These are phyloP conservation scores for Catocala fraxini DNA, from an alignment of 2,888 invertebrate species.

Conservation along the genomic window DNA sequence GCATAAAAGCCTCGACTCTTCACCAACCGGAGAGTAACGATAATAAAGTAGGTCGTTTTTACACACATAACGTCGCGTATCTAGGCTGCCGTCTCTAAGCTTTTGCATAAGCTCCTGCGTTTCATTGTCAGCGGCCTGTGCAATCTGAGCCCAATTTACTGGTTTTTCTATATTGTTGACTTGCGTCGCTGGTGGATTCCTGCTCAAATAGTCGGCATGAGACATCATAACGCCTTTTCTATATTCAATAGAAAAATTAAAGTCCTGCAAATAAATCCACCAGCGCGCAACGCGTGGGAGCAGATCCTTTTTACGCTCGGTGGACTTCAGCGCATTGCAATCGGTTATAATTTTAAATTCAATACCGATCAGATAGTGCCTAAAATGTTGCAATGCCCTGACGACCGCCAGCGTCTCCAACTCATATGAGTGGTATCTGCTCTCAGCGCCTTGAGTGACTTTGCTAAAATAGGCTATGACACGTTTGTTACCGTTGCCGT, in stretches of 20 bases:
- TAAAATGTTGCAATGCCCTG: constrained; percentile 42
- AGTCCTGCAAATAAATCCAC: constrained; percentile 26
- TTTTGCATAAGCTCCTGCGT: constrained; percentile 1
- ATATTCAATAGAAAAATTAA: constrained; percentile 40
- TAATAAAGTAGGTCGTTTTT: constrained; percentile 24
- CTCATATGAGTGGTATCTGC: too few relatives aligned
- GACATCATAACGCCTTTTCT: constrained; percentile 38
- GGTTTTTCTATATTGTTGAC: constrained; percentile 9
- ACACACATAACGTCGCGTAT: not conserved
- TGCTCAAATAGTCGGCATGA: constrained; percentile 40
- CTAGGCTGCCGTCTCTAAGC: not conserved
- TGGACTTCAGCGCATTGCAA: constrained; percentile 47
- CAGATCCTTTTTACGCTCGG: constrained; percentile 45
- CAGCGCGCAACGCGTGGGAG: constrained; percentile 39
- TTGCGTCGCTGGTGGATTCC: constrained; percentile 30
- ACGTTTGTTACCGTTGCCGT: constrained; percentile 14
- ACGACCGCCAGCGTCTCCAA: constrained; percentile 39
- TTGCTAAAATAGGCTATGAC: constrained; percentile 30
- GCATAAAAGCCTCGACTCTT: constrained; percentile 34
- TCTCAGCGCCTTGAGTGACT: too few relatives aligned
- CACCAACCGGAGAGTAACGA: constrained; percentile 25
- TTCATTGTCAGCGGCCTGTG: constrained; percentile 8
- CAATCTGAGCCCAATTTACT: constrained; percentile 32
- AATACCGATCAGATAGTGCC: constrained; percentile 43
- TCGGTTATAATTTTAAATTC: constrained; percentile 40